These are phyloP conservation scores for Thamnaconus septentrionalis DNA, from an alignment of 2,113 vertebrate species.

Conservation along the genomic window DNA sequence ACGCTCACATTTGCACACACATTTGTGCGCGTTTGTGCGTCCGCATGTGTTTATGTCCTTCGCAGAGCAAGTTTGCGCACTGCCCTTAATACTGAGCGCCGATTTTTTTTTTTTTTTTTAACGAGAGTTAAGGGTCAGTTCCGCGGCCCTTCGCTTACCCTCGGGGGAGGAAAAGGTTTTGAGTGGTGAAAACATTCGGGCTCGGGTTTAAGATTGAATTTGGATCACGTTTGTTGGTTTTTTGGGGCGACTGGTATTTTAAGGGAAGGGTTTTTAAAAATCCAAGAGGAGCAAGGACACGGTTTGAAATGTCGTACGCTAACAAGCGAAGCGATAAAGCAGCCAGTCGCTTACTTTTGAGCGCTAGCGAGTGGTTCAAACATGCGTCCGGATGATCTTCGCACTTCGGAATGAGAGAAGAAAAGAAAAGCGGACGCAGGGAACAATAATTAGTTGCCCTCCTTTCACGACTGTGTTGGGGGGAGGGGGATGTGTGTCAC, in stretches of 20 bases:
- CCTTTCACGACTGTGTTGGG: constrained; percentile 35
- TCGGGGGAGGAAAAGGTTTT: not conserved
- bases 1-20: constrained; percentile 3
- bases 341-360: constrained; percentile 25
- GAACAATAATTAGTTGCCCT: constrained; percentile 68
- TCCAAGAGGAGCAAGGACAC: not conserved
- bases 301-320: too few relatives aligned
- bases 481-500: constrained; percentile 54
- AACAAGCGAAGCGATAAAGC: not conserved
- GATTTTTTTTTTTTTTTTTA: too few relatives aligned
- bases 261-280: not conserved
- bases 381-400: constrained; percentile 15
- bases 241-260: not conserved
- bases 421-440: constrained; percentile 36
- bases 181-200: not conserved
- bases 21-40: constrained; percentile 12
- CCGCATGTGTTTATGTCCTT: not conserved
- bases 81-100: too few relatives aligned
- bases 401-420: constrained; percentile 26
- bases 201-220: constrained; percentile 3
- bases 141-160: not conserved
- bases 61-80: constrained; percentile 2
- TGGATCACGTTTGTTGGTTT: not conserved
- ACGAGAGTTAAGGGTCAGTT: too few relatives aligned
- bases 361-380: constrained; percentile 16